Percentiles rank a stretch among this genome's conserved stretches.
These are phyloP conservation scores for Papilio gigon DNA, from an alignment of 2,888 invertebrate genomes.

Conservation along the genomic window DNA sequence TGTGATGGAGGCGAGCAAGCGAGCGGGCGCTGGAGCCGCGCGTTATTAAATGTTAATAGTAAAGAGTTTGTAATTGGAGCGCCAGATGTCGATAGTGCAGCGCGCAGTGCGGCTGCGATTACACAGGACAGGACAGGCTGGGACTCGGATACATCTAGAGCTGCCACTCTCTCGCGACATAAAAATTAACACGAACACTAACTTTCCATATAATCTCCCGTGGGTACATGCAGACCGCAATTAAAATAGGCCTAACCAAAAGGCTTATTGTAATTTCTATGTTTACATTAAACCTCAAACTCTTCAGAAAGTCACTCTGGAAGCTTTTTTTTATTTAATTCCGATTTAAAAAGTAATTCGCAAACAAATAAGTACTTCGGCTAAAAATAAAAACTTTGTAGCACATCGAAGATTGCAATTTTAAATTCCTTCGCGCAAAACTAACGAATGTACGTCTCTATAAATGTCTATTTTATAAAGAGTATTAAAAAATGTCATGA, in stretches of 20 bases:
- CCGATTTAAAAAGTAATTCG: too few species aligned
- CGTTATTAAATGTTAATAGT: conserved; percentile 22
- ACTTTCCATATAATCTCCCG: too few species aligned
- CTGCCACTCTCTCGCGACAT: conserved; percentile 36
- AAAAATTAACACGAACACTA: neutral
- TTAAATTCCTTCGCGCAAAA: too few species aligned
- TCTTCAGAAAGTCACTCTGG: neutral
- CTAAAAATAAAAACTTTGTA: neutral
- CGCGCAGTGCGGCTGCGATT: conserved; percentile 57
- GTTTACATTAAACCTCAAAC: too few species aligned
- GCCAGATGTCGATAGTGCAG: conserved; percentile 63
- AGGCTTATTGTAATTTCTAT: too few species aligned
- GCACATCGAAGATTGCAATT: too few species aligned
- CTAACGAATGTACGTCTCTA: conserved; percentile 45
- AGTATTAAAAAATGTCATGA: conserved; percentile 54
- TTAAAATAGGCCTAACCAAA: too few species aligned
- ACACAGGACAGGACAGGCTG: conserved; percentile 54
- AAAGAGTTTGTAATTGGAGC: conserved; percentile 44
- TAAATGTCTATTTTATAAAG: conserved; percentile 42
- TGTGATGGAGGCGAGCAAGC: neutral
- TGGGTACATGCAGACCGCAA: too few species aligned
- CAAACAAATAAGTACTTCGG: neutral
- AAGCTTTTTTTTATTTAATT: too few species aligned
- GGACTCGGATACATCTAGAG: conserved; percentile 50
- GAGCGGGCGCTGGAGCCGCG: neutral